Evolutionary conservation across 2,888 invertebrate genomes (phyloP).

Genomic region (Keiferia lycopersicella): DNA sequence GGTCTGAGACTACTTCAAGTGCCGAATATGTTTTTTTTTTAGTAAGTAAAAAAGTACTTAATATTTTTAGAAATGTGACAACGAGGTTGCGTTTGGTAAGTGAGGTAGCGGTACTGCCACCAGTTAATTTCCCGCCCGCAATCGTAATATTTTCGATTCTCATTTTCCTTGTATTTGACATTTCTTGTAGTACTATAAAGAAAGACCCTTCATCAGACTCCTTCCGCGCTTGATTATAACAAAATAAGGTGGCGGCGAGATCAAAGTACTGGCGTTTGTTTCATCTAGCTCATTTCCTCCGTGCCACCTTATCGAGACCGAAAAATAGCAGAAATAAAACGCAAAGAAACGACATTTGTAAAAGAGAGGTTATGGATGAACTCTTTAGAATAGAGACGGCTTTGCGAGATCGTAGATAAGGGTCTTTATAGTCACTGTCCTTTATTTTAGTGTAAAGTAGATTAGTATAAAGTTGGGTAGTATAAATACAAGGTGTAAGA

Average conservation of each 20-base stretch:
- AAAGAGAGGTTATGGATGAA: neutral
- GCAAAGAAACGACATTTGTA: constrained; percentile 28
- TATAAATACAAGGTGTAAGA: too few relatives aligned
- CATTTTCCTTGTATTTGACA: neutral
- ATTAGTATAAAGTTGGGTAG: neutral
- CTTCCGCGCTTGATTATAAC: constrained; percentile 45
- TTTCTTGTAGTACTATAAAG: too few relatives aligned
- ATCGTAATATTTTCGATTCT: too few relatives aligned
- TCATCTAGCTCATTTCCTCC: constrained; percentile 54
- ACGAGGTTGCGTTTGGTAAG: too few relatives aligned
- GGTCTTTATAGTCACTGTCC: neutral
- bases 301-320: constrained; percentile 34
- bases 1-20: too few relatives aligned
- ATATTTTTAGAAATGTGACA: too few relatives aligned
- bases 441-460: neutral
- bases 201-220: constrained; percentile 39
- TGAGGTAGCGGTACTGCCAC: neutral
- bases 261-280: constrained; percentile 56
- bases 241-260: constrained; percentile 50
- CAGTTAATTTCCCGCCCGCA: neutral
- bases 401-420: neutral
- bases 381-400: neutral
- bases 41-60: too few relatives aligned
- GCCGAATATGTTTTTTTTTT: too few relatives aligned
- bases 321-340: constrained; percentile 35